A percentile compares a stretch with the other conserved stretches of the same genome.
These are phyloP conservation scores for Saccopteryx bilineata DNA, from an alignment of 2,113 vertebrate genomes.

Conservation along the genomic window DNA sequence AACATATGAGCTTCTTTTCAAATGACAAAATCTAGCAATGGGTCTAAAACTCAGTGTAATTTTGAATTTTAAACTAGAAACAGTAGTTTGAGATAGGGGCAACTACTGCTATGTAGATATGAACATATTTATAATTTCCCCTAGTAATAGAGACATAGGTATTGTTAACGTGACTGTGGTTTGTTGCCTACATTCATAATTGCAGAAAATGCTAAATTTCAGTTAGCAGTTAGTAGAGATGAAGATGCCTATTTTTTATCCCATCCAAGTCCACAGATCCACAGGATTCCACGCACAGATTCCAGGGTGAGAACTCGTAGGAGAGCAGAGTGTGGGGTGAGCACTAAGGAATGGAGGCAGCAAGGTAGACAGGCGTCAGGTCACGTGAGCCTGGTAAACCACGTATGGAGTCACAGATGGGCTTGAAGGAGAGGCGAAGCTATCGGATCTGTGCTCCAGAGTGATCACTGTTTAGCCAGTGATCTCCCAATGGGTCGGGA, in stretches of 20 bases:
- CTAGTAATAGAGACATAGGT: not conserved
- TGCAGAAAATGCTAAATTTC: slow-evolving; percentile 24
- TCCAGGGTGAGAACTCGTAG: not conserved
- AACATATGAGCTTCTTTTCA: not conserved
- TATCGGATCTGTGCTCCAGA: not conserved
- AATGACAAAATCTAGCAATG: not conserved
- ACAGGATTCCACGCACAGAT: too few species aligned
- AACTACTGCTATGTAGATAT: not conserved
- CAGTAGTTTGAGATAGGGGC: not conserved
- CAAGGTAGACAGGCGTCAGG: not conserved
- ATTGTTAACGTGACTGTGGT: too few species aligned
- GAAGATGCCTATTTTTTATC: not conserved
- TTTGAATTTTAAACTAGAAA: not conserved
- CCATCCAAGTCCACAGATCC: not conserved
- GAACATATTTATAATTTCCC: not conserved
- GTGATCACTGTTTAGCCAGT: too few species aligned
- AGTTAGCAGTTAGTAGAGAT: not conserved
- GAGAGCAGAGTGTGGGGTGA: not conserved
- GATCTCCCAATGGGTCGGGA: not conserved
- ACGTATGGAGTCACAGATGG: too few species aligned
- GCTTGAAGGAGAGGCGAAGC: not conserved
- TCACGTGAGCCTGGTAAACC: not conserved
- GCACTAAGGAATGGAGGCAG: not conserved
- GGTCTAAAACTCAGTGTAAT: not conserved
- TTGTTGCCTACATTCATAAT: not conserved